Conservation (phyloP, 2,797 vertebrate genomes). For the Spatula clypeata region DNA sequence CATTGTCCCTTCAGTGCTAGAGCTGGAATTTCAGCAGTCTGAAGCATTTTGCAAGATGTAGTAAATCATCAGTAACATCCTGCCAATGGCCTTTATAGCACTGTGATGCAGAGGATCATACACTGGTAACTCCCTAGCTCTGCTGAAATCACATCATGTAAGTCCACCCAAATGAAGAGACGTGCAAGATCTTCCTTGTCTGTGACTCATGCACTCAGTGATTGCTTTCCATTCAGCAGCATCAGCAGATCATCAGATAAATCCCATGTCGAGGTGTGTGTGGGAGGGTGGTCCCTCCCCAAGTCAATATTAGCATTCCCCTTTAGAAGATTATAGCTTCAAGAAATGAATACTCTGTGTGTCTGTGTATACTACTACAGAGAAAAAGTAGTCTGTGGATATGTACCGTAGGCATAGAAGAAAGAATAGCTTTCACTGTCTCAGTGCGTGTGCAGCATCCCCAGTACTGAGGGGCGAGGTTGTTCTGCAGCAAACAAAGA, state of each 20-base stretch:
- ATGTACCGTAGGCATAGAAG: background rate
- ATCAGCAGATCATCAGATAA: conserved; percentile 52
- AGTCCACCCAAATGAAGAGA: background rate
- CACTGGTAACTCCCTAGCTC: background rate
- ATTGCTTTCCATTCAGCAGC: conserved; percentile 17
- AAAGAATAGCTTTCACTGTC: background rate
- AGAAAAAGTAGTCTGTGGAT: conserved; percentile 22
- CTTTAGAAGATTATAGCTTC: conserved; percentile 41
- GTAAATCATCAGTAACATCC: background rate
- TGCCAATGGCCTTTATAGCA: background rate
- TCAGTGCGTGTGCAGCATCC: background rate
- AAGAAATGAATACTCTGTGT: conserved; percentile 38
- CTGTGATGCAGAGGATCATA: conserved; percentile 23
- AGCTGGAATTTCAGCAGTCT: conserved; percentile 20
- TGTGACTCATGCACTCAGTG: background rate
- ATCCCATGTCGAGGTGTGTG: background rate
- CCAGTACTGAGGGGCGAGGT: conserved; percentile 30
- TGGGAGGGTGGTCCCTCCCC: conserved; percentile 57
- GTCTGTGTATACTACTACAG: conserved; percentile 38
- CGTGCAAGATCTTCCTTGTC: background rate
- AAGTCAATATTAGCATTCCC: conserved; percentile 53
- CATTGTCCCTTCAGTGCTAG: background rate
- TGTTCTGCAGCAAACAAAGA: conserved; percentile 40
- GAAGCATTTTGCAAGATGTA: conserved; percentile 45
- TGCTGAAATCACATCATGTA: background rate